A percentile compares a stretch with the other conserved stretches of the same genome.
These are phyloP conservation scores for Yponomeuta cagnagella DNA, from an alignment of 2,888 invertebrate species.

Conservation along the genomic window DNA sequence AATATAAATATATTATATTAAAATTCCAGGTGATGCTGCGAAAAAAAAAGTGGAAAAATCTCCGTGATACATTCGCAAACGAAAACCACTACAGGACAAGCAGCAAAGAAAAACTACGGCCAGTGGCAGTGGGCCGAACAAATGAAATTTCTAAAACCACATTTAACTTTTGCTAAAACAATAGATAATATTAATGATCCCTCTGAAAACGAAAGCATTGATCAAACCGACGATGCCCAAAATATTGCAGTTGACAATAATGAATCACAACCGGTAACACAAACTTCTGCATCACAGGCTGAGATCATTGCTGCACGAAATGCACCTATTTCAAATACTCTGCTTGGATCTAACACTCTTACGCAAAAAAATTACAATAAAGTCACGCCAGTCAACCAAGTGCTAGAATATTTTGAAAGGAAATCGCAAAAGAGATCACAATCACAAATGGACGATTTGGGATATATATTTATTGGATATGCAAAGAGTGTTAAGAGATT, in stretches of 20 bases:
- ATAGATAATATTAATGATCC: slow-evolving; percentile 5
- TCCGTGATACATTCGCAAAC: slow-evolving; percentile 33
- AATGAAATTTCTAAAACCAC: slow-evolving; percentile 28
- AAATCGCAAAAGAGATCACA: slow-evolving; percentile 21
- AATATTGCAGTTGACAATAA: slow-evolving; percentile 18
- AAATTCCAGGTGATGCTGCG: slow-evolving; percentile 30
- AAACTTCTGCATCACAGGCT: slow-evolving; percentile 18
- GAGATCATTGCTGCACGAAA: slow-evolving; percentile 19
- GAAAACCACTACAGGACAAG: slow-evolving; percentile 21
- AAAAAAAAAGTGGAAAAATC: slow-evolving; percentile 37
- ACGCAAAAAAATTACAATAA: slow-evolving; percentile 19
- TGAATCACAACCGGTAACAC: slow-evolving; percentile 20
- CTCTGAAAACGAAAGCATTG: slow-evolving; percentile 17
- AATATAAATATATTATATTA: slow-evolving; percentile 12
- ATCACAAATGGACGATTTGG: slow-evolving; percentile 21
- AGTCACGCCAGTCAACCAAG: slow-evolving; percentile 19
- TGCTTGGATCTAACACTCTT: slow-evolving; percentile 18
- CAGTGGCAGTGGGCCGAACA: slow-evolving; percentile 32
- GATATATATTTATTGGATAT: slow-evolving; percentile 21
- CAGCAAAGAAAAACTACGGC: slow-evolving; percentile 25
- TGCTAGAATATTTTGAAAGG: slow-evolving; percentile 20
- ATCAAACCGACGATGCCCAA: slow-evolving; percentile 17
- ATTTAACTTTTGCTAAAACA: background rate
- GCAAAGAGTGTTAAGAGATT: slow-evolving; percentile 21
- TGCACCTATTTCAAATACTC: slow-evolving; percentile 19